Conservation (phyloP, 2,797 vertebrate genomes). For the Macrochelys suwanniensis region DNA sequence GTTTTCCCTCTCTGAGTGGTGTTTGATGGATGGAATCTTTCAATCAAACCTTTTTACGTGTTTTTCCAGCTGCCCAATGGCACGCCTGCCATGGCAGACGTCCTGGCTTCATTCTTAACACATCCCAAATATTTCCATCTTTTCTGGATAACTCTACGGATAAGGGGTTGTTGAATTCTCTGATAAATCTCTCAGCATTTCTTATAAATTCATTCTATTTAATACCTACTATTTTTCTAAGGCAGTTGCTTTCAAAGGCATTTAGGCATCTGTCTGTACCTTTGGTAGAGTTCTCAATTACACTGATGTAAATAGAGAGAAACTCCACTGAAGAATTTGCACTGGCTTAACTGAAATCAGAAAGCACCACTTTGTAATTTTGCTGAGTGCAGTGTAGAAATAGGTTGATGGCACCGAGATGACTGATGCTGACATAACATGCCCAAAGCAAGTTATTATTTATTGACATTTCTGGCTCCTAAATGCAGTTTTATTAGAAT, state of each 20-base stretch:
- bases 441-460: not conserved
- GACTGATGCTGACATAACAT: not conserved
- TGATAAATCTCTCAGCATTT: not conserved
- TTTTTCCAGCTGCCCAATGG: not conserved
- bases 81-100: not conserved
- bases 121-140: not conserved
- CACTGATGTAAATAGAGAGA: fast-evolving
- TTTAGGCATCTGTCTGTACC: not conserved
- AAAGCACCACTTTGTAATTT: not conserved
- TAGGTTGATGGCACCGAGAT: not conserved
- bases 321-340: not conserved
- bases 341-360: not conserved
- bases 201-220: not conserved
- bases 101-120: not conserved
- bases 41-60: not conserved
- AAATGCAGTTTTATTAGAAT: not conserved
- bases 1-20: not conserved
- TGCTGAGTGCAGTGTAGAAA: not conserved
- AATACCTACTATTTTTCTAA: not conserved
- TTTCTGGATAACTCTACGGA: not conserved
- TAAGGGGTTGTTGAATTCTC: not conserved
- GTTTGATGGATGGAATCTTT: not conserved
- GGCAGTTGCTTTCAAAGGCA: not conserved
- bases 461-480: not conserved
- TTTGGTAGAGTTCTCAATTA: not conserved